Conservation (phyloP, 2,888 invertebrate genomes). For the Lissonota sp. region DNA sequence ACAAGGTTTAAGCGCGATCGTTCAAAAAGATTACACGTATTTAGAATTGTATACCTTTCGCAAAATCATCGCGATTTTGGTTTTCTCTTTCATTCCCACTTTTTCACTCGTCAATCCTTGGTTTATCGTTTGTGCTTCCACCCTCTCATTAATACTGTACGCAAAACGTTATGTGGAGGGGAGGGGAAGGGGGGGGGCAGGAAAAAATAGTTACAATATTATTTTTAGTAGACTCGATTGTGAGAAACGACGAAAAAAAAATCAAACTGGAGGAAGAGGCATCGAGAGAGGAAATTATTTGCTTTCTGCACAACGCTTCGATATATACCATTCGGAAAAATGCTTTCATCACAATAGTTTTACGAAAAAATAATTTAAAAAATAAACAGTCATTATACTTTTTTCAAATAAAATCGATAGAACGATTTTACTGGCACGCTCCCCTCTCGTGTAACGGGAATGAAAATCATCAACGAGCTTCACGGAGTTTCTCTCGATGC, state of each 20-base stretch:
- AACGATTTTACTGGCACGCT: conserved; percentile 5
- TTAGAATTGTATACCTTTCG: conserved; percentile 79
- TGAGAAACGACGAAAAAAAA: neutral
- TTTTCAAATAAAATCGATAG: conserved; percentile 4
- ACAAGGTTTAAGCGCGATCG: conserved; percentile 82
- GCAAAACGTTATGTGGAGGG: conserved; percentile 20
- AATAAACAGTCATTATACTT: neutral
- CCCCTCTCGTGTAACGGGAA: conserved; percentile 7
- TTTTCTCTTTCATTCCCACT: neutral
- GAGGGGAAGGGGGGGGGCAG: neutral
- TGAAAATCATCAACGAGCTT: conserved; percentile 31
- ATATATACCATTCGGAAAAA: conserved; percentile 21
- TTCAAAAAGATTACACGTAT: conserved; percentile 82
- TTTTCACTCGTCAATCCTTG: conserved; percentile 12
- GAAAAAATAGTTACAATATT: neutral
- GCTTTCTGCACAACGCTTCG: neutral
- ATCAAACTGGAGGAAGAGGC: neutral
- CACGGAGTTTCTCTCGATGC: conserved; percentile 32
- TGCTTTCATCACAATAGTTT: conserved; percentile 23
- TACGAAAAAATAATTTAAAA: conserved; percentile 5
- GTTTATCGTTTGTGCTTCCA: conserved; percentile 23
- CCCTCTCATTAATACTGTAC: conserved; percentile 51
- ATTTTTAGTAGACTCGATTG: too few species aligned
- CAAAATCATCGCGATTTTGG: conserved; percentile 47
- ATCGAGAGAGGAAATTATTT: conserved; percentile 2